Conservation (phyloP, 2,113 vertebrate species). For the Dasypus novemcinctus region DNA sequence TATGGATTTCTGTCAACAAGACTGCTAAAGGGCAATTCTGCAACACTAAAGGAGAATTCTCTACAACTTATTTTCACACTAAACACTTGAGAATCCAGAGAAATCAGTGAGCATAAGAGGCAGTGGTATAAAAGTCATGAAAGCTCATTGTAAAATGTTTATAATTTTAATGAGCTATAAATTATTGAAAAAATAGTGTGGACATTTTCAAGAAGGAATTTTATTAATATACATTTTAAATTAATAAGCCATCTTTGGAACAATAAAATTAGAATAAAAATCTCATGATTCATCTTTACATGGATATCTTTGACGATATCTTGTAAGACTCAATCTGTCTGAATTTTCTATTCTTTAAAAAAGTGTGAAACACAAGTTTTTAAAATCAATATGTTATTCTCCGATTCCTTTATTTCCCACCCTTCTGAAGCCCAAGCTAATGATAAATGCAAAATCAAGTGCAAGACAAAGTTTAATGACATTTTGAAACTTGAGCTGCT, state of each 20-base stretch:
- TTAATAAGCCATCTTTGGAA: background rate
- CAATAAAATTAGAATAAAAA: background rate
- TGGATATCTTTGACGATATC: background rate
- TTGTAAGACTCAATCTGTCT: background rate
- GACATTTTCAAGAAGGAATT: background rate
- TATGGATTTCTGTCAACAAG: background rate
- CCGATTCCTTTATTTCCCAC: background rate
- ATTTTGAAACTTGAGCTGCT: constrained; percentile 49
- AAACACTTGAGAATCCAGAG: constrained; percentile 7
- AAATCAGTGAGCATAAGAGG: background rate
- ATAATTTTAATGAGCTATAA: background rate
- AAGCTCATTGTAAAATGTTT: background rate
- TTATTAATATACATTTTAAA: background rate
- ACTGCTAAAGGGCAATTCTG: background rate
- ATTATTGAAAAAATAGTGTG: background rate
- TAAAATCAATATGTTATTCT: background rate
- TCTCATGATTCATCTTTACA: background rate
- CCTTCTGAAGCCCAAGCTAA: background rate
- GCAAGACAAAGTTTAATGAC: background rate
- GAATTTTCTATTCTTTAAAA: background rate
- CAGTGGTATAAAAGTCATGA: background rate
- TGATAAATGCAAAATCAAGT: background rate
- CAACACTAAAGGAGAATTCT: background rate
- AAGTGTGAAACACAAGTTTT: background rate
- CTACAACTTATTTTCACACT: background rate